Evolutionary conservation across 2,797 vertebrate species (phyloP).

Genomic region (Borostomias antarcticus): DNA sequence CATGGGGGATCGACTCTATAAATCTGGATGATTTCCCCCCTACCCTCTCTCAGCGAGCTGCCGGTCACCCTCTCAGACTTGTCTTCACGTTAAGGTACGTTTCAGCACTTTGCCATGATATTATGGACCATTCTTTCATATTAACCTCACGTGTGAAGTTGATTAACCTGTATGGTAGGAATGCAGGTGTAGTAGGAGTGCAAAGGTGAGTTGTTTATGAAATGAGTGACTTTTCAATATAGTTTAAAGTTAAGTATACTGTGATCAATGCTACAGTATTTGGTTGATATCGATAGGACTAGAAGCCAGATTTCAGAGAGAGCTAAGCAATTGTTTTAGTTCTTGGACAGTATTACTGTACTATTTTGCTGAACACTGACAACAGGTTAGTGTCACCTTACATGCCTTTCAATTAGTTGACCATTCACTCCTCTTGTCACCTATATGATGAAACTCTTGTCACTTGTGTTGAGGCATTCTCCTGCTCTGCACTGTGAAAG

Average conservation of each 20-base stretch:
- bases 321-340: background rate
- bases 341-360: background rate
- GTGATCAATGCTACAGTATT: too few relatives aligned
- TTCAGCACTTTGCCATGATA: slow-evolving; percentile 27
- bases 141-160: background rate
- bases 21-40: slow-evolving; percentile 61
- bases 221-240: background rate
- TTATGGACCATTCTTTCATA: slow-evolving; percentile 26
- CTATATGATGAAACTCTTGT: slow-evolving; percentile 53
- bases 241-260: background rate
- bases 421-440: slow-evolving; percentile 52
- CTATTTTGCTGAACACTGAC: slow-evolving; percentile 26
- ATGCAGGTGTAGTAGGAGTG: background rate
- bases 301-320: background rate
- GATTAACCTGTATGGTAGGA: background rate
- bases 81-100: slow-evolving; percentile 49
- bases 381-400: slow-evolving; percentile 25
- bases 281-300: background rate
- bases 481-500: background rate
- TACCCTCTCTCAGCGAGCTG: slow-evolving; percentile 47
- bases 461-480: slow-evolving; percentile 40
- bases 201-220: background rate
- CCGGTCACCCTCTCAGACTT: slow-evolving; percentile 29
- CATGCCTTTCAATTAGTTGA: slow-evolving; percentile 60
- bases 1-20: slow-evolving; percentile 66